Base-by-base conservation (phyloP, 1,140 invertebrate species). In the Teleopsis dalmanni region DNA sequence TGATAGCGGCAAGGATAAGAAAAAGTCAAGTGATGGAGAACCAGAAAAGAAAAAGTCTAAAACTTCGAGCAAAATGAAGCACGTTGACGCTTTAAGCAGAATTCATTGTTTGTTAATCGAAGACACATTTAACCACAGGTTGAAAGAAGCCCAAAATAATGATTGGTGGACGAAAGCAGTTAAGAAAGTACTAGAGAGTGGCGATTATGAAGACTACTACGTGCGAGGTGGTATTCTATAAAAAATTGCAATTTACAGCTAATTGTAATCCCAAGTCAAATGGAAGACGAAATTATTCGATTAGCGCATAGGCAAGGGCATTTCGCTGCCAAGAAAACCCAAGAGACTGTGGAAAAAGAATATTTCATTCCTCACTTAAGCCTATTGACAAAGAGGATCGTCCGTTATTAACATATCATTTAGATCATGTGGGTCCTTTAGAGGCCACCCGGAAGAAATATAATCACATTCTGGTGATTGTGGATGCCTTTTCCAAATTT, bases 301-400 rank as follows among this genome's bases (percentile, higher is more conserved):
- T 13, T 23, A 7, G 45, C 33, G 6, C 45, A 51, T 21, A 16
- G 64, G 65, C 25, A 52, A 49, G 44, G 44, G 3, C 52, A 22
- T 18, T 22, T 50, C 18, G 5, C 56, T 48, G 19, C 47, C 50
- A 36, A 51, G 47, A 43, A 55, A 52, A 49, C 57, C 55, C 42
- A 57, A 49, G 21, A 48, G n/a, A 3, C 16, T 57, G 5, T 55
- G 23, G 16, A 75, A 72, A 53, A 60, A 56, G 59, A 72, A 8
- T 75, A 61, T 57, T 73, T 51, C 29, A 66, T 75, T 29, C 45
- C 59, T 2, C 59, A 71, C 2, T n/a, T 73, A n/a, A n/a, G n/a
- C n/a, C n/a, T n/a, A n/a, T n/a, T n/a, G n/a, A n/a, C n/a, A n/a
- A n/a, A n/a, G n/a, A n/a, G n/a, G n/a, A n/a, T n/a, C n/a, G n/a